A percentile compares a stretch with the other conserved stretches of the same genome.
phyloP scores from a whole-genome alignment of 2,113 vertebrate genomes.

The Sigmodon hispidus region DNA sequence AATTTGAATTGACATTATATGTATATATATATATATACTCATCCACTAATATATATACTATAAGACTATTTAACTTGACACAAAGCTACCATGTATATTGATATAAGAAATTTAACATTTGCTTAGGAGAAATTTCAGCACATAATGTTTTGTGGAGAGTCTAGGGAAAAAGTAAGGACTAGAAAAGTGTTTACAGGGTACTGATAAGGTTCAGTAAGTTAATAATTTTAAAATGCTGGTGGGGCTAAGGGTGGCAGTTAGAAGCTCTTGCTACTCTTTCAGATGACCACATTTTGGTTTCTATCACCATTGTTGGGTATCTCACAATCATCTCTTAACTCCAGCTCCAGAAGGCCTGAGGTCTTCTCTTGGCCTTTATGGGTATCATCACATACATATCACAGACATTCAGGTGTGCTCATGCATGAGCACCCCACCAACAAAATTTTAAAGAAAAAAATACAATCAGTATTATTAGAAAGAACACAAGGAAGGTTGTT shows the following conservation, averaged over 20 bases:
- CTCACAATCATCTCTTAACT: background rate
- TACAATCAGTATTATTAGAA: background rate
- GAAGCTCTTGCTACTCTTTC: background rate
- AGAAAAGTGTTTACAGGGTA: background rate
- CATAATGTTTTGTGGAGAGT: background rate
- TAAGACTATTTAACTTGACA: background rate
- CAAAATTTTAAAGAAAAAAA: background rate
- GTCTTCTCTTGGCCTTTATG: background rate
- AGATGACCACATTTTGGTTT: background rate
- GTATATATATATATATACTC: background rate
- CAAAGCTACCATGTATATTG: background rate
- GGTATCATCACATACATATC: background rate
- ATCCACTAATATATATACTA: background rate
- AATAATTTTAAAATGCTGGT: conserved; percentile 17
- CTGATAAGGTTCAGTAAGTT: background rate
- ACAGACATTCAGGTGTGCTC: background rate
- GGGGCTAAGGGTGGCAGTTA: no score
- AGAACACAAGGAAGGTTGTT: background rate
- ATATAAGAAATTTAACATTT: background rate
- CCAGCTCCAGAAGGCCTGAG: background rate
- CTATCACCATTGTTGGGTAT: background rate
- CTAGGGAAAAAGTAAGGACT: background rate
- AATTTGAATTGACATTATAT: background rate
- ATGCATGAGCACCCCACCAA: no score
- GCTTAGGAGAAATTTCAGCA: conserved; percentile 9